Base-by-base conservation (phyloP, 1,140 invertebrate species). In the Trachelipus rathkii region DNA sequence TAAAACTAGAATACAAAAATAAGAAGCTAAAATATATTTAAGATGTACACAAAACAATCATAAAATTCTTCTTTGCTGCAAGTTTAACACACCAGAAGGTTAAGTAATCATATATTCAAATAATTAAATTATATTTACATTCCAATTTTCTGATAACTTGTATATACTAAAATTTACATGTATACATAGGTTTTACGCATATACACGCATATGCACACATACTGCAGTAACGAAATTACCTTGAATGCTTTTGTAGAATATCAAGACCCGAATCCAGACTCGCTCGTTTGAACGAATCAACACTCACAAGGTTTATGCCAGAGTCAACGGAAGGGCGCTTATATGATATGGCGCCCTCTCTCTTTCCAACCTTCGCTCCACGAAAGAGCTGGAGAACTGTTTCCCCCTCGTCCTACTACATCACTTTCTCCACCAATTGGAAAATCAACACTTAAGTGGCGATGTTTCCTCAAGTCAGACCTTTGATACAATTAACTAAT, bases 271-370 rank as follows among this genome's bases (percentile, higher is more conserved):
- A 82, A 72, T 82, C 81, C 24, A 82, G 72, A 67, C 81, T 82
- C 10, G 88, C 89, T 88, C 75, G 75, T 73, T 81, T 81, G 76
- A 75, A 81, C 10, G 77, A 77, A 70, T 81, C 80, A 21, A 79
- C 80, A 75, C 74, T 74, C 19, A 77, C 77, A 21, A 93, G 89
- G 84, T 93, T 91, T 82, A 93, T 93, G 78, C 92, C 92, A 84
- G 92, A 93, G 85, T 94, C 92, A 77, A 94, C 90, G 0, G 92
- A 94, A 9, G 92, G 91, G 82, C 92, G 87, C 84, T 93, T 93
- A n/a, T 73, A 90, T 88, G 43, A 91, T 87, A n/a, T n/a, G n/a
- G 19, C 76, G 75, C 11, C 74, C 68, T 13, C 79, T 78, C 33
- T 78, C 76, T 10, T n/a, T n/a, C n/a, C 71, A 66, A 44, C 80